Evolutionary conservation across 2,797 vertebrate species (phyloP).

Genomic region (Sandelia bainsii): DNA sequence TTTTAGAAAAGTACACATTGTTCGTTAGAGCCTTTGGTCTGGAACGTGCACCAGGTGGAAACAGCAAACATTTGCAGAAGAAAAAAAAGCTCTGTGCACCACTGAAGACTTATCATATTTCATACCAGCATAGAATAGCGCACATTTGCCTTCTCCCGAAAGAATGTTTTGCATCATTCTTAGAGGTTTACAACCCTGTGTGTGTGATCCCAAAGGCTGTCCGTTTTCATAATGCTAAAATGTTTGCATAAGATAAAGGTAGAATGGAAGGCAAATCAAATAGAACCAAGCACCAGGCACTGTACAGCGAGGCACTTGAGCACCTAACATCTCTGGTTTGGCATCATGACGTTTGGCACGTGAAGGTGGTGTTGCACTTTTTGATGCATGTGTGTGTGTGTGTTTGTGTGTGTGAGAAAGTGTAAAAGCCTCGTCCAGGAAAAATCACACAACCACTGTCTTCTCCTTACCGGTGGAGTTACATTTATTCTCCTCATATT

Average conservation of each 20-base stretch:
- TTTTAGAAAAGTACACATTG: slow-evolving; percentile 71
- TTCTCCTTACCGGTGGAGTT: slow-evolving; percentile 23
- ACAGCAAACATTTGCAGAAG: slow-evolving; percentile 57
- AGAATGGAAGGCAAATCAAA: slow-evolving; percentile 81
- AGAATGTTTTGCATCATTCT: slow-evolving; percentile 63
- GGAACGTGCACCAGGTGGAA: slow-evolving; percentile 62
- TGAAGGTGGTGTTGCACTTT: slow-evolving; percentile 60
- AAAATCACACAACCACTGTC: slow-evolving; percentile 10
- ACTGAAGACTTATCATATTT: slow-evolving; percentile 65
- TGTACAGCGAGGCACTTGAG: slow-evolving; percentile 92
- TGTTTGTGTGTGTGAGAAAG: slow-evolving; percentile 31
- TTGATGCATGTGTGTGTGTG: slow-evolving; percentile 33
- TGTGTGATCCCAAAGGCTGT: slow-evolving; percentile 34
- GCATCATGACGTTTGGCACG: slow-evolving; percentile 78
- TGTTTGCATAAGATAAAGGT: slow-evolving; percentile 80
- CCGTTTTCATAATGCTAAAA: slow-evolving; percentile 41
- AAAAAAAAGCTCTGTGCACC: slow-evolving; percentile 59
- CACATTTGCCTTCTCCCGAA: slow-evolving; percentile 52
- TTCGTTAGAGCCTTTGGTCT: slow-evolving; percentile 79
- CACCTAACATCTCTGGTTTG: slow-evolving; percentile 80
- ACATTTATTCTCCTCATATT: slow-evolving; percentile 46
- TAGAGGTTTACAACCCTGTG: slow-evolving; percentile 31
- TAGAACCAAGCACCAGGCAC: slow-evolving; percentile 82
- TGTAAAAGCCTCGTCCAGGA: slow-evolving; percentile 33
- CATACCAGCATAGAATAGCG: slow-evolving; percentile 48